Base-by-base conservation (phyloP, 2,113 vertebrate genomes). In the Edolisoma coerulescens region DNA sequence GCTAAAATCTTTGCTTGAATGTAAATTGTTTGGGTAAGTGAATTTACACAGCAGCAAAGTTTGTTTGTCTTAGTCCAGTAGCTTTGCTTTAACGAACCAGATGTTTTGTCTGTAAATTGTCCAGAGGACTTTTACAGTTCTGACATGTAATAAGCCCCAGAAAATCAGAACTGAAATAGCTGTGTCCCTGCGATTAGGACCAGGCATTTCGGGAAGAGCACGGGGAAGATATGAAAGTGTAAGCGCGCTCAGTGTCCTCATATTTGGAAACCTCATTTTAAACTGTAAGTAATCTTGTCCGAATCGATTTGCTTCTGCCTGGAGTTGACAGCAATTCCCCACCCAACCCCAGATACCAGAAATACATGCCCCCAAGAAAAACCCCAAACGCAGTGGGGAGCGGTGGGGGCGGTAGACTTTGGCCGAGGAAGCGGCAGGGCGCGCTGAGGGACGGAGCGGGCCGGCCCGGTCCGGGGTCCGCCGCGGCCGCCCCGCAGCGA, bases 71-170 rank as follows among this genome's bases (percentile, higher is more conserved):
- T 97, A 93, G 96, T 91, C 96, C 95, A 88, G 97, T 97, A 96
- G 96, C 96, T 97, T 97, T 97, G 85, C 97, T 97, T 96, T 96
- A 97, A 97, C 85, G 96, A 98, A 97, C 96, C 98, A 98, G 98
- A 97, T 98, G 97, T 97, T 97, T 95, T 95, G 94, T 91, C 97
- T 97, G 97, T 96, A 97, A 97, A 97, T 97, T 97, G 96, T 97
- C 97, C 92, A 87, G 93, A 97, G 94, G 90, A 98, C 95, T 95
- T 96, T 93, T 86, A 77, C 88, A 95, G 85, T 96, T 96, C 96
- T 95, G 97, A 97, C 96, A 81, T 93, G 94, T 85, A 97, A 96
- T 84, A 90, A 97, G 89, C 95, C 95, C 90, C 96, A 67, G 89
- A 94, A 95, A 95, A 95, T 80, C 68, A 11, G 78, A 92, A 54